Evolutionary conservation across 2,888 invertebrate genomes (phyloP).

Genomic region (Acrobeloides nanus): DNA sequence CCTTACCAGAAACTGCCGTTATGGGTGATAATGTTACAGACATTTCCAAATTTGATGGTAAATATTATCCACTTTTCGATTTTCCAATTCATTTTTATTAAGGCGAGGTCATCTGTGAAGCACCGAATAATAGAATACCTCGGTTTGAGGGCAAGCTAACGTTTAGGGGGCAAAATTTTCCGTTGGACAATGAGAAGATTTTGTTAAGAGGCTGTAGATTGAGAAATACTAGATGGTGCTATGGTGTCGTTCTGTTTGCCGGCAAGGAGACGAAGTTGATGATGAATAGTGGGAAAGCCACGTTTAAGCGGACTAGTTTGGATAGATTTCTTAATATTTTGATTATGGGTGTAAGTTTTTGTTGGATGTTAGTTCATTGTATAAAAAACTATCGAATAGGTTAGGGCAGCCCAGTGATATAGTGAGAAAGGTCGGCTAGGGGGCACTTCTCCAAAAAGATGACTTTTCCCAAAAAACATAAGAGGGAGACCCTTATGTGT

Average conservation of each 20-base stretch:
- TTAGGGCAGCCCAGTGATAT: too few relatives aligned
- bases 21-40: slow-evolving; percentile 81
- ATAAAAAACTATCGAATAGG: too few relatives aligned
- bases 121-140: slow-evolving; percentile 93
- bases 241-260: slow-evolving; percentile 72
- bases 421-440: too few relatives aligned
- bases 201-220: slow-evolving; percentile 90
- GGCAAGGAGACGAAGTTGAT: slow-evolving; percentile 98
- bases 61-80: slow-evolving; percentile 11
- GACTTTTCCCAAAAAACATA: too few relatives aligned
- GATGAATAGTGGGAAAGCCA: slow-evolving; percentile 98
- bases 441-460: too few relatives aligned
- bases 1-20: slow-evolving; percentile 83
- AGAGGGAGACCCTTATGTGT: too few relatives aligned
- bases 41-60: slow-evolving; percentile 80
- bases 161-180: slow-evolving; percentile 63
- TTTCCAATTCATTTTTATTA: slow-evolving; percentile 17
- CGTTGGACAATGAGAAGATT: slow-evolving; percentile 92
- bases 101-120: slow-evolving; percentile 85
- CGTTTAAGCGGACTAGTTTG: slow-evolving; percentile 97
- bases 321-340: slow-evolving; percentile 96
- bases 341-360: slow-evolving; percentile 80
- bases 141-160: slow-evolving; percentile 89
- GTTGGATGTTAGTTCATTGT: too few relatives aligned
- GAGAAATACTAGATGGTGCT: slow-evolving; percentile 62